Conservation (phyloP, 2,888 invertebrate genomes). For the Tryphoninae sp. region DNA sequence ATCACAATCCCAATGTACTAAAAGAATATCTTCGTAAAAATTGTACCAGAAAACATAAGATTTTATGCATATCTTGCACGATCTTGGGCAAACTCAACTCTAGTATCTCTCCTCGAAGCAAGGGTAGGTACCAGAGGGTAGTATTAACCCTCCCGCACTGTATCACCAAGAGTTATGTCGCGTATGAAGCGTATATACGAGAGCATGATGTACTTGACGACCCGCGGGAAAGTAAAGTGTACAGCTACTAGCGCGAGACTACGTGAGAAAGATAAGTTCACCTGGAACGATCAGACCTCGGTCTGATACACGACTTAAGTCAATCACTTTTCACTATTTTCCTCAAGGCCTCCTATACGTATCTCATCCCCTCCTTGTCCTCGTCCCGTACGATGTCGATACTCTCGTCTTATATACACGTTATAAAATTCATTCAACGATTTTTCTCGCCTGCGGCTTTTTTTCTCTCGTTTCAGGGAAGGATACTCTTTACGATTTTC, state of each 20-base stretch:
- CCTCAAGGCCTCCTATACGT: background rate
- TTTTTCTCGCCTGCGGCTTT: background rate
- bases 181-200: conserved; percentile 11
- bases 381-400: conserved; percentile 28
- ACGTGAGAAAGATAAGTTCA: conserved; percentile 10
- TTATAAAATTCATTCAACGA: conserved; percentile 54
- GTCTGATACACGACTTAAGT: conserved; percentile 40
- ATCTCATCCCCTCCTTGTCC: conserved; percentile 15
- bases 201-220: conserved; percentile 12
- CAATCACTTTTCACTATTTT: conserved; percentile 43
- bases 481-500: conserved; percentile 50
- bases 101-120: conserved; percentile 5
- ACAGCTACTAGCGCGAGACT: conserved; percentile 8
- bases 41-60: background rate
- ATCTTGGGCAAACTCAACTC: conserved; percentile 13
- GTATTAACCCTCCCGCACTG: conserved; percentile 21
- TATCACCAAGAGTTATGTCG: conserved; percentile 22
- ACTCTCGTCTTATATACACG: conserved; percentile 42
- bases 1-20: too few species aligned
- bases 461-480: conserved; percentile 10
- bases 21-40: too few species aligned
- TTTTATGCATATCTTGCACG: conserved; percentile 3
- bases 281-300: conserved; percentile 44
- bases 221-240: background rate
- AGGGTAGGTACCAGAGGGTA: conserved; percentile 20